Base-by-base conservation (phyloP, 1,140 invertebrate genomes). In the Laupala kohalensis region DNA sequence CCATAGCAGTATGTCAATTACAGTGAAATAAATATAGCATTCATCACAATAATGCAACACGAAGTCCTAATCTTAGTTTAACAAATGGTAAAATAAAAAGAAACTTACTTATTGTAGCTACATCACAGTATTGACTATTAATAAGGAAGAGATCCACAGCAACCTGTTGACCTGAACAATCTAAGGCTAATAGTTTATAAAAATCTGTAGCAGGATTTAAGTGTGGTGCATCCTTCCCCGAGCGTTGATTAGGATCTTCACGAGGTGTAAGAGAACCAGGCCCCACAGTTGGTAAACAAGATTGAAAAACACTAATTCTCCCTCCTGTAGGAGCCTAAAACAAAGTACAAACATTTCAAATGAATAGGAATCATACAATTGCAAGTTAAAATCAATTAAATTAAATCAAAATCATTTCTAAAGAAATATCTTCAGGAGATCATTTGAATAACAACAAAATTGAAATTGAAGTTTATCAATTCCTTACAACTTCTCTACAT, bases 191-290 rank as follows among this genome's bases (percentile, higher is more conserved):
- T 72, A 95, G 90, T 83, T 99, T 99, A 81, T 99, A 99, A 83
- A 98, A 99, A 82, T 99, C 98, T 15, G 93, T 98, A 0, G 92
- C 92, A 24, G 97, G 97, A 81, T 94, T 95, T 69, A 99, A 83
- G 79, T 94, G 90, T 0, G 86, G 86, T 64, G 91, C 87, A 71
- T 93, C 92, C 77, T 93, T 92, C 5, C 86, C 86, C 6, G 92
- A 88, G 72, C 93, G 84, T 73, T 89, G 88, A 77, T 91, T 92
- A 4, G 92, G 91, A 82, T 96, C 92, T 83, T 98, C 96, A 84
- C 93, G 81, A 12, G 88, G 80, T 73, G 91, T 89, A 71, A 99
- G 81, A 12, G 90, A 86, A 23, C 96, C 96, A 4, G 94, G 93
- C 6, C 97, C 97, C 72, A 92, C 78, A 78, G 92, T 97, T 15